phyloP scores from a whole-genome alignment of 2,797 vertebrate genomes.

The Sebastes ruberrimus region DNA sequence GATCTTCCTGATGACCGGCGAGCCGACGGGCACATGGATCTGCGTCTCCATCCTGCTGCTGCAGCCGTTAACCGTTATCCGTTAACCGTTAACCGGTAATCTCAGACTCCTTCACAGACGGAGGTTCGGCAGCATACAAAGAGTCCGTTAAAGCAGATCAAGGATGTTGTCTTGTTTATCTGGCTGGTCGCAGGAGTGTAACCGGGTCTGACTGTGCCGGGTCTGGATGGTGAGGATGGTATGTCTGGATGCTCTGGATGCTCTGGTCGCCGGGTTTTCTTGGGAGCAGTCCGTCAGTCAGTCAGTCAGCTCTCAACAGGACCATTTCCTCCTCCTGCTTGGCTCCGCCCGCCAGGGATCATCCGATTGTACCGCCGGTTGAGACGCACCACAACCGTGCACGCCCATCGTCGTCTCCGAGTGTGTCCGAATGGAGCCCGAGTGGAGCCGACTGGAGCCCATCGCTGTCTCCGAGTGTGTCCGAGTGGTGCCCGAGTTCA shows the following conservation, averaged over 20 bases:
- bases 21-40: constrained; percentile 84
- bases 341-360: constrained; percentile 81
- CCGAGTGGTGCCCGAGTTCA: no score
- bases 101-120: constrained; percentile 35
- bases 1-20: constrained; percentile 83
- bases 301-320: background rate
- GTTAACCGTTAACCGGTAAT: constrained; percentile 19
- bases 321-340: constrained; percentile 74
- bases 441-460: background rate
- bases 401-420: constrained; percentile 55
- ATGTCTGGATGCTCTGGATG: background rate
- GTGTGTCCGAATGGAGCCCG: no score
- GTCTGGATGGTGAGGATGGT: no score
- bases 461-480: no score
- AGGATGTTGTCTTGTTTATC: background rate
- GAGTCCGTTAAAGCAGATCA: background rate
- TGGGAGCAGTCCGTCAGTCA: constrained; percentile 15
- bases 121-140: constrained; percentile 32
- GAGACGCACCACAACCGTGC: constrained; percentile 23
- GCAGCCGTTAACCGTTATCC: constrained; percentile 5
- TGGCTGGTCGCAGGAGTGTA: no score
- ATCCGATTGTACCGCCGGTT: constrained; percentile 76
- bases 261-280: constrained; percentile 60
- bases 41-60: constrained; percentile 82
- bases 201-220: no score